These are phyloP conservation scores for Melangyna quadrimaculata DNA, from an alignment of 2,888 invertebrate species.

Conservation along the genomic window DNA sequence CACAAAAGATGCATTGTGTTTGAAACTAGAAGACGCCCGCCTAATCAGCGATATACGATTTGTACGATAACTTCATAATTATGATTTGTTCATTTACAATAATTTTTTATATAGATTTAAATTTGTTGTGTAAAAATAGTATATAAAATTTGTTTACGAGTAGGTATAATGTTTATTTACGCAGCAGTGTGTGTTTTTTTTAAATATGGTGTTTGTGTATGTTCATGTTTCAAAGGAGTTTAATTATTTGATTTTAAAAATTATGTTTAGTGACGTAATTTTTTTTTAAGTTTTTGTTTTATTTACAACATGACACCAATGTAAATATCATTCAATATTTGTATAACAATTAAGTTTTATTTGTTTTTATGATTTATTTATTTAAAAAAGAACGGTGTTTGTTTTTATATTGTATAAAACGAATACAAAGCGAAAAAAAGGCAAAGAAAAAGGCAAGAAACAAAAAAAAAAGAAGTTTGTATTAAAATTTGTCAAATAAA, in stretches of 20 bases:
- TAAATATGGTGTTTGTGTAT: conserved; percentile 31
- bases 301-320: conserved; percentile 54
- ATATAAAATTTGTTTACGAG: neutral
- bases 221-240: conserved; percentile 1
- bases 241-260: neutral
- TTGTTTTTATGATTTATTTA: conserved; percentile 29
- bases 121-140: conserved; percentile 60
- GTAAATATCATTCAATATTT: conserved; percentile 15
- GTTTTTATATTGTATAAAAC: conserved; percentile 40
- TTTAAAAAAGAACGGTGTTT: conserved; percentile 31
- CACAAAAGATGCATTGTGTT: conserved; percentile 96
- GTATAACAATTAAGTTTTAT: conserved; percentile 14
- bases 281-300: conserved; percentile 28
- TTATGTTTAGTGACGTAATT: conserved; percentile 9
- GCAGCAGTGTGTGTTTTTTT: neutral
- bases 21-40: conserved; percentile 91
- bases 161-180: conserved; percentile 30
- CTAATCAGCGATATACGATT: conserved; percentile 81
- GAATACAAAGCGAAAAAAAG: conserved; percentile 56
- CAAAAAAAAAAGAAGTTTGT: conserved; percentile 8
- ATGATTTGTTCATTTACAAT: conserved; percentile 33
- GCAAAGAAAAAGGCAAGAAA: conserved; percentile 35
- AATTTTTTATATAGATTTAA: conserved; percentile 16
- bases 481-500: neutral
- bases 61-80: conserved; percentile 75